A percentile compares a stretch with the other conserved stretches of the same genome.
Evolutionary conservation across 2,888 invertebrate genomes (phyloP).

Genomic region (Coremacera marginata): DNA sequence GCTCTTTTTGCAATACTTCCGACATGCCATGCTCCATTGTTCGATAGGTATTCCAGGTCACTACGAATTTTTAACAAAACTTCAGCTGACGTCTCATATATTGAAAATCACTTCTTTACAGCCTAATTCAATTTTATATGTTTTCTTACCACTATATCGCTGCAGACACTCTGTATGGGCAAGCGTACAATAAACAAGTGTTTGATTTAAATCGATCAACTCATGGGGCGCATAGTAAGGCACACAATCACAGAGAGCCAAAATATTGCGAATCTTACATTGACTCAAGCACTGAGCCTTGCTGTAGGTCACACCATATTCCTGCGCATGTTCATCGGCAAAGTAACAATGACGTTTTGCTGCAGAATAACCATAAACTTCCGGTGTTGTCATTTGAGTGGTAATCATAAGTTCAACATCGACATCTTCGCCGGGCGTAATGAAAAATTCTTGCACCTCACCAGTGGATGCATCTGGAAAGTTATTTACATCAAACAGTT

Average conservation of each 20-base stretch:
- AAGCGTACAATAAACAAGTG: slow-evolving; percentile 54
- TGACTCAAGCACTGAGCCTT: slow-evolving; percentile 54
- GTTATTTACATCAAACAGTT: slow-evolving; percentile 52
- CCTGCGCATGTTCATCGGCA: slow-evolving; percentile 48
- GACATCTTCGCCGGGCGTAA: slow-evolving; percentile 49
- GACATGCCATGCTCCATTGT: slow-evolving; percentile 23
- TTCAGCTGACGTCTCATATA: background rate
- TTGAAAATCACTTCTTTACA: background rate
- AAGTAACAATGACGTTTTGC: slow-evolving; percentile 58
- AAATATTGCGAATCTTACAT: slow-evolving; percentile 53
- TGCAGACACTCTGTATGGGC: slow-evolving; percentile 55
- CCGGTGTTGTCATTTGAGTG: slow-evolving; percentile 47
- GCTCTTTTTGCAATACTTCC: slow-evolving; percentile 40
- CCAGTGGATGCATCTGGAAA: slow-evolving; percentile 50
- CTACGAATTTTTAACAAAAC: slow-evolving; percentile 44
- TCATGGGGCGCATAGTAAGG: slow-evolving; percentile 52
- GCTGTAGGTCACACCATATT: slow-evolving; percentile 46
- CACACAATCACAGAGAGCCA: slow-evolving; percentile 56
- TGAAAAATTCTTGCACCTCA: slow-evolving; percentile 47
- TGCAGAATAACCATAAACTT: slow-evolving; percentile 48
- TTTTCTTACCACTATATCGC: slow-evolving; percentile 53
- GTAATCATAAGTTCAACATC: slow-evolving; percentile 47
- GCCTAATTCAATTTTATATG: background rate
- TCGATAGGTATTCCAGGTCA: slow-evolving; percentile 48
- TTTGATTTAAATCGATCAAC: slow-evolving; percentile 33